Percentiles rank a stretch among this genome's conserved stretches.
Conservation (phyloP, 2,888 invertebrate species). For the Meganola albula region DNA sequence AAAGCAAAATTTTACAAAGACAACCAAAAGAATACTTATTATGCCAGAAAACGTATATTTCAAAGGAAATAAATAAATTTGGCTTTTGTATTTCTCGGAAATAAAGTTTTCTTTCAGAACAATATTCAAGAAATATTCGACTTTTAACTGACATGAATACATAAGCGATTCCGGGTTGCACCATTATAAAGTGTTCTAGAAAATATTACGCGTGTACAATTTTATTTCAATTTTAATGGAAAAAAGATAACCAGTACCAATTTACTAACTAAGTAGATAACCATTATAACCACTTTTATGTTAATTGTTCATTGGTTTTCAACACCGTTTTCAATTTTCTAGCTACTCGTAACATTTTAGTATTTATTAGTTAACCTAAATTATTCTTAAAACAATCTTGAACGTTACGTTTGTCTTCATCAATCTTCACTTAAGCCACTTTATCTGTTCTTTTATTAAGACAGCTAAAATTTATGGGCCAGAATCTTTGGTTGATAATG, state of each 20-base stretch:
- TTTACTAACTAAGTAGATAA: too few species aligned
- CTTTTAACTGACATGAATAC: slow-evolving; percentile 38
- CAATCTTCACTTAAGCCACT: slow-evolving; percentile 1
- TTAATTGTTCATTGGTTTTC: too few species aligned
- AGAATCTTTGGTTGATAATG: neutral
- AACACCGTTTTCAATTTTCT: too few species aligned
- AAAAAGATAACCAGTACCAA: too few species aligned
- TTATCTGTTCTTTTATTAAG: slow-evolving; percentile 1
- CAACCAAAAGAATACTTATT: neutral
- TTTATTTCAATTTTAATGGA: slow-evolving; percentile 48
- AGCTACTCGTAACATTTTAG: too few species aligned
- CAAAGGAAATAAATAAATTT: slow-evolving; percentile 9
- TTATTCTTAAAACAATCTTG: slow-evolving; percentile 9
- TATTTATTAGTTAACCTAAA: too few species aligned
- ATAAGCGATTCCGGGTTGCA: slow-evolving; percentile 28
- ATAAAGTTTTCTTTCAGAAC: slow-evolving; percentile 10
- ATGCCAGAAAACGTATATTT: neutral
- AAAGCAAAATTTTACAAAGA: neutral
- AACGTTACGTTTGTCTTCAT: slow-evolving; percentile 7
- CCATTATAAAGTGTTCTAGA: slow-evolving; percentile 30
- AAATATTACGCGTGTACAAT: slow-evolving; percentile 36
- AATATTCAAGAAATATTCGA: slow-evolving; percentile 27
- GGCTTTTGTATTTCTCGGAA: slow-evolving; percentile 10
- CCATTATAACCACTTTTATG: too few species aligned
- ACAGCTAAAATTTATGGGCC: neutral